Conservation (phyloP, 2,888 invertebrate genomes). For the Nysson spinosus region DNA sequence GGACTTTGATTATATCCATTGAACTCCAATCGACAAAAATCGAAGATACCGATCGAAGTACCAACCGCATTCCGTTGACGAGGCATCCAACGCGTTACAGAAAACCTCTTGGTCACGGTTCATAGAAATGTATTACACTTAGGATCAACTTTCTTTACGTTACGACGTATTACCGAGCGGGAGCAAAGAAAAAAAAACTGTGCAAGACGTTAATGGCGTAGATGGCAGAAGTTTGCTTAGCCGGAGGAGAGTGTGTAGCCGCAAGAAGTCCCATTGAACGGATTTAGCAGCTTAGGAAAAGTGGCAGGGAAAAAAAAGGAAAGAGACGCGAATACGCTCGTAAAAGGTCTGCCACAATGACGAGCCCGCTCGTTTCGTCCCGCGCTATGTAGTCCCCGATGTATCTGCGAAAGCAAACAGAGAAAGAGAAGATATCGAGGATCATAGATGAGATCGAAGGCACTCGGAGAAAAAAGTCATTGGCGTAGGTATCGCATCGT, state of each 20-base stretch:
- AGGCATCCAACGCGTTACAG: too few species aligned
- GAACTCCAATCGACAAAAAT: too few species aligned
- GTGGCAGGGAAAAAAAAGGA: slow-evolving; percentile 33
- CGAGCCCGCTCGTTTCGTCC: slow-evolving; percentile 27
- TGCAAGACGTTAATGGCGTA: too few species aligned
- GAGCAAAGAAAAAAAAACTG: too few species aligned
- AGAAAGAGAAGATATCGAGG: slow-evolving; percentile 1
- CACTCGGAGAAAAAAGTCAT: slow-evolving; percentile 36
- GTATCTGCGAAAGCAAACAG: too few species aligned
- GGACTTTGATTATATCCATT: too few species aligned
- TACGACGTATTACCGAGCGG: too few species aligned
- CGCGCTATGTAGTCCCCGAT: slow-evolving; percentile 60
- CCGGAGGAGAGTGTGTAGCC: slow-evolving; percentile 2
- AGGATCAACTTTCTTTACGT: too few species aligned
- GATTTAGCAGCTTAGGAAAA: slow-evolving; percentile 59
- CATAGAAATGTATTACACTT: too few species aligned
- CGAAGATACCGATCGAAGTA: too few species aligned
- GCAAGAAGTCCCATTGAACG: slow-evolving; percentile 26
- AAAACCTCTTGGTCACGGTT: too few species aligned
- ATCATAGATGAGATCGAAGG: slow-evolving; percentile 26
- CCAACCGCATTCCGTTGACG: too few species aligned
- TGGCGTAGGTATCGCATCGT: slow-evolving; percentile 57
- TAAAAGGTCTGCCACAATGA: slow-evolving; percentile 60
- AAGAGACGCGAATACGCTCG: slow-evolving; percentile 59
- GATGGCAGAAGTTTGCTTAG: background rate